A percentile compares a stretch with the other conserved stretches of the same genome.
Evolutionary conservation across 2,113 vertebrate species (phyloP).

Genomic region (Oncorhynchus kisutch): DNA sequence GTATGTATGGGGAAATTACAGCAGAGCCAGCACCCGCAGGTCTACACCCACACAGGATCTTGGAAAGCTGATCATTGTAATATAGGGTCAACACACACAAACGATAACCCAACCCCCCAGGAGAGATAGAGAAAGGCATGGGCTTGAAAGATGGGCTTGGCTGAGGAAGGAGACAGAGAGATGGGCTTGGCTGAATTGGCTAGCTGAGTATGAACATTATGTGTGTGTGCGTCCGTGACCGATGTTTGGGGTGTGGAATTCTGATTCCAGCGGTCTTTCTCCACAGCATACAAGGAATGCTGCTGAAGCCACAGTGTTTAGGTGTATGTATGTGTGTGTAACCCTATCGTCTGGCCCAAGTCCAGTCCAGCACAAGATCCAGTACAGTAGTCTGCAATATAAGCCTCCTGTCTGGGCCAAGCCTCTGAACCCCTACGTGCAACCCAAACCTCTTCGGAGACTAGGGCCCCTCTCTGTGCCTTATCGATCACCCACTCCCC

Average conservation of each 20-base stretch:
- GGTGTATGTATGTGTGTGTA: conserved; percentile 5
- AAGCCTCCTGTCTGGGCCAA: conserved; percentile 35
- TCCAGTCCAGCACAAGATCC: conserved; percentile 23
- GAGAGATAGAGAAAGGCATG: background rate
- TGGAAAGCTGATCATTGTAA: no score
- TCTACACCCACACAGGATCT: background rate
- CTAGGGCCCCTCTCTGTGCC: conserved; percentile 13
- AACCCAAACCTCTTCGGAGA: conserved; percentile 19
- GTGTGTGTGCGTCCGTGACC: background rate
- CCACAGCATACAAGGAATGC: conserved; percentile 7
- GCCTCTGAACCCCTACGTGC: conserved; percentile 21
- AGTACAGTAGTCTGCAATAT: conserved; percentile 34
- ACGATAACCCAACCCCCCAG: background rate
- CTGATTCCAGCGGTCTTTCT: conserved; percentile 18
- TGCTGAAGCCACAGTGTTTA: background rate
- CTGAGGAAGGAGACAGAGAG: background rate
- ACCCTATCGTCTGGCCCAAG: conserved; percentile 26
- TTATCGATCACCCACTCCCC: conserved; percentile 30
- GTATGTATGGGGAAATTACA: no score
- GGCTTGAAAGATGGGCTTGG: background rate
- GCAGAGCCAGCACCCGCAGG: background rate
- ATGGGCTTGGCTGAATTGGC: background rate
- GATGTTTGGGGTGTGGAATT: background rate
- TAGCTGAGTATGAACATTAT: conserved; percentile 10
- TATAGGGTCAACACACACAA: background rate